Base-by-base conservation (phyloP, 2,113 vertebrate species). In the Labrus mixtus region DNA sequence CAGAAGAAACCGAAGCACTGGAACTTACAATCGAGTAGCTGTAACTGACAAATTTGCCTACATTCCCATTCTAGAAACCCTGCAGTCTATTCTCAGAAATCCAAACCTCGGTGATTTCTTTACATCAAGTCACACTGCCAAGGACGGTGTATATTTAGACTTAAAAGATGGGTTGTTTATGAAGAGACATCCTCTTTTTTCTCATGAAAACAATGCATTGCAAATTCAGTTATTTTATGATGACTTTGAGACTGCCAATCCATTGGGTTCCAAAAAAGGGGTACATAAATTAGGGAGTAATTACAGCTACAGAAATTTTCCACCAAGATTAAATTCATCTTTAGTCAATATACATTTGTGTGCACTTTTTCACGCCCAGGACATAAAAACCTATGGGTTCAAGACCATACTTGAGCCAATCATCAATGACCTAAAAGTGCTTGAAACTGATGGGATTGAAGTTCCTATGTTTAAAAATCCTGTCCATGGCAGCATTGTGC, bases 41-140 rank as follows among this genome's bases (percentile, higher is more conserved):
- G 68, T 84, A 55, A 81, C 73, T 46, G 81, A 87, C 53, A 78
- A 39, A 53, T 81, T 74, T 70, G 6, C 57, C 0, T 78, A 64
- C 76, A 23, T 87, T 33, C 66, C 57, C 45, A 81, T 79, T 75
- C 17, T 58, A 4, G 48, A 74, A 68, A 78, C 69, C 19, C 11
- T 87, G 39, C 25, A 68, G 46, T 68, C 20, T 39, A 78, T 78
- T 82, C 36, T 81, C 13, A 68, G 4, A 51, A 77, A 84, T 45
- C 85, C 74, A 68, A 67, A 81, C 10, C 8, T 77, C 3, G 12
- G n/a, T 13, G 8, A 53, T 37, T 39, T 57, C 53, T 76, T 83
- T 8, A 62, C 15, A 36, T 55, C 51, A 0, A 58, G 57, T n/a
- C 12, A 78, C 12, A 65, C 16, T 6, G 19, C 50, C 29, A 75